phyloP scores from a whole-genome alignment of 1,140 invertebrate genomes.

The Nasonia vitripennis region DNA sequence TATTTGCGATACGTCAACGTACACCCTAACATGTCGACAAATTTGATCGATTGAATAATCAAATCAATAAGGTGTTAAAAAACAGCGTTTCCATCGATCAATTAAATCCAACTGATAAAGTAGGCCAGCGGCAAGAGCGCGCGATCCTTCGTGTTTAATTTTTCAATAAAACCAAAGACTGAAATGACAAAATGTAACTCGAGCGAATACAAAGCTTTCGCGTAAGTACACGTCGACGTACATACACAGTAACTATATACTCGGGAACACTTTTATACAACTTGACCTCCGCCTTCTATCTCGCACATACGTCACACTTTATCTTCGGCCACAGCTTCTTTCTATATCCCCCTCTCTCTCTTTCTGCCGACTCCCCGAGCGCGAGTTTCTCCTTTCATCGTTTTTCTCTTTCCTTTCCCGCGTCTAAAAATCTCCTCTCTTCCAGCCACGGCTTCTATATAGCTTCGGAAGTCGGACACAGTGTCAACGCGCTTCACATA shows the following conservation, averaged over 20 bases:
- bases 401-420: neutral
- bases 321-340: slow-evolving; percentile 26
- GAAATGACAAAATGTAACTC: slow-evolving; percentile 3
- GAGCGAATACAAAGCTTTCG: slow-evolving; percentile 12
- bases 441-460: neutral
- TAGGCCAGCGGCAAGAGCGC: too few species aligned
- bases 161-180: slow-evolving; percentile 10
- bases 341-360: neutral
- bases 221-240: neutral
- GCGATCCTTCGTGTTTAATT: neutral
- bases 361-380: neutral
- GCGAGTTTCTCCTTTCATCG: slow-evolving; percentile 1
- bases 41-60: neutral
- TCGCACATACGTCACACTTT: slow-evolving; percentile 35
- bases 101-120: too few species aligned
- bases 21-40: too few species aligned
- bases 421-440: slow-evolving; percentile 16
- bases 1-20: neutral
- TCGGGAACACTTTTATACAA: slow-evolving; percentile 38
- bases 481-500: neutral
- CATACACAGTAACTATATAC: slow-evolving; percentile 13
- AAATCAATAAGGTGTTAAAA: too few species aligned
- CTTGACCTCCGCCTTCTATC: slow-evolving; percentile 35
- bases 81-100: too few species aligned
- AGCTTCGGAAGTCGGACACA: neutral